phyloP scores from a whole-genome alignment of 2,797 vertebrate genomes.

The Zonotrichia albicollis region DNA sequence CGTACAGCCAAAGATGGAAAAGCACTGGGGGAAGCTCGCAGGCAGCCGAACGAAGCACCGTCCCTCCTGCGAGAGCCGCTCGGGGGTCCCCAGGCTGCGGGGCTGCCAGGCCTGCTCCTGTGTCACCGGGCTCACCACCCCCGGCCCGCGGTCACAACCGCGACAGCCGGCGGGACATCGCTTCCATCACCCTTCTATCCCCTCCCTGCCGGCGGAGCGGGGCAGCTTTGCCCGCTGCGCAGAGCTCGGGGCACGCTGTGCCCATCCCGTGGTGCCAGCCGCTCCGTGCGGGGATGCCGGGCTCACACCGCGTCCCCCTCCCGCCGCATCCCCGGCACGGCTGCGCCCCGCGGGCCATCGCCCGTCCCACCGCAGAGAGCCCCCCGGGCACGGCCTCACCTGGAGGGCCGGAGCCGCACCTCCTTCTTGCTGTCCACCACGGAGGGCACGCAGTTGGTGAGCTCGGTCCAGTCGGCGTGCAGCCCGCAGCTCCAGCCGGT shows the following conservation, averaged over 20 bases:
- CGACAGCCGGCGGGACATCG: neutral
- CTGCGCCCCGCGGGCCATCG: neutral
- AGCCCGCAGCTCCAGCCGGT: constrained; percentile 97
- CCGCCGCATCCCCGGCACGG: neutral
- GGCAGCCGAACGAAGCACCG: neutral
- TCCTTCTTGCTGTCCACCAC: constrained; percentile 85
- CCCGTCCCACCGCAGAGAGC: neutral
- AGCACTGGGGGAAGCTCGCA: neutral
- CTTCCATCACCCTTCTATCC: fast-evolving
- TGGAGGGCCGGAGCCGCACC: constrained; percentile 71
- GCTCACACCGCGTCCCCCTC: neutral
- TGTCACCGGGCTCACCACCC: neutral
- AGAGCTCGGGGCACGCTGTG: too few relatives aligned
- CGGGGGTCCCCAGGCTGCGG: neutral
- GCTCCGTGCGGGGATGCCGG: neutral
- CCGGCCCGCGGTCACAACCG: fast-evolving
- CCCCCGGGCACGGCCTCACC: constrained; percentile 59
- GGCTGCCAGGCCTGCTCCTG: neutral
- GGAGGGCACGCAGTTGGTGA: constrained; percentile 91
- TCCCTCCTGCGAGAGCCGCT: neutral
- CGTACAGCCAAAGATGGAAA: fast-evolving
- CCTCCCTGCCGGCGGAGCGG: neutral
- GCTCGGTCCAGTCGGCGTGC: constrained; percentile 97
- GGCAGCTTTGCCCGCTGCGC: neutral
- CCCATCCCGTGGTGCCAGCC: neutral